Evolutionary conservation across 1,140 invertebrate species (phyloP).

Genomic region (Pseudomyrmex cubaensis): DNA sequence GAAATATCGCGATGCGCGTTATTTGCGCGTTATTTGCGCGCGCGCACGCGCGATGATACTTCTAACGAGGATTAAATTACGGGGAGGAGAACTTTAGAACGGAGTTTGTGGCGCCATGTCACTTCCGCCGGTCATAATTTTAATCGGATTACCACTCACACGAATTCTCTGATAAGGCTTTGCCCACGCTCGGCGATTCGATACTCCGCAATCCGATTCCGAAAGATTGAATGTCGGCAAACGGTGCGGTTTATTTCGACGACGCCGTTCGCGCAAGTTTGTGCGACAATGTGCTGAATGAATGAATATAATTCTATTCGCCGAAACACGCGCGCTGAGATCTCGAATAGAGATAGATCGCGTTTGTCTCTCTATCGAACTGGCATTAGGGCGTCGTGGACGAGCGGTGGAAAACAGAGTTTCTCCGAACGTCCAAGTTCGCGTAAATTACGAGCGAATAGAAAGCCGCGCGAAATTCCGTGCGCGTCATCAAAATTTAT

Average conservation of each 20-base stretch:
- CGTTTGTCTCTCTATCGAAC: neutral
- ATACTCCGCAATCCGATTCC: conserved; percentile 38
- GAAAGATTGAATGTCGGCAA: conserved; percentile 52
- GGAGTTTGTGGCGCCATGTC: neutral
- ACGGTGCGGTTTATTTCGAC: conserved; percentile 21
- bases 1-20: conserved; percentile 21
- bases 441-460: neutral
- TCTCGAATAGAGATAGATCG: neutral
- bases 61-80: conserved; percentile 29
- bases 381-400: neutral
- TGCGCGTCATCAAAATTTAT: neutral
- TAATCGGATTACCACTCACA: conserved; percentile 45
- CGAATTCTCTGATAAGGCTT: conserved; percentile 41
- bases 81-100: neutral
- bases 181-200: conserved; percentile 1
- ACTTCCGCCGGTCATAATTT: conserved; percentile 34
- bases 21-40: no score
- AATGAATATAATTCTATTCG: neutral
- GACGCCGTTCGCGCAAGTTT: conserved; percentile 1
- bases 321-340: neutral
- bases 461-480: neutral
- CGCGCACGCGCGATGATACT: neutral
- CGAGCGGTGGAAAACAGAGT: no score
- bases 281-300: neutral
- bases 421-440: neutral